A percentile compares a stretch with the other conserved stretches of the same genome.
phyloP scores from a whole-genome alignment of 2,888 invertebrate species.

The Thelaira solivaga region DNA sequence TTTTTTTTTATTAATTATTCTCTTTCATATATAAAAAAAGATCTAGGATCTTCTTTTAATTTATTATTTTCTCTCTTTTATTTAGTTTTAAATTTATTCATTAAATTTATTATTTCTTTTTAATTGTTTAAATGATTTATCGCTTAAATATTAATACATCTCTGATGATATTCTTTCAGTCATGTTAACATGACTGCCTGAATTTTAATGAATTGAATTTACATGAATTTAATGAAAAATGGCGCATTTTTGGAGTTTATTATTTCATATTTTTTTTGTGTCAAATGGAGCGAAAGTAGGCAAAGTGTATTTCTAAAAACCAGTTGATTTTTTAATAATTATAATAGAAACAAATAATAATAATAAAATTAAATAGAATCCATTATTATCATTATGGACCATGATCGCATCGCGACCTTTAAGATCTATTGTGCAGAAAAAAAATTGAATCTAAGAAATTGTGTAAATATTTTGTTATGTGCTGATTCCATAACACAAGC shows the following conservation, averaged over 20 bases:
- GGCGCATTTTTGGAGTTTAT: no score
- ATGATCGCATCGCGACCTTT: no score
- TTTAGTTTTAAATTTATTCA: conserved; percentile 21
- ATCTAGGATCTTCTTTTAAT: conserved; percentile 33
- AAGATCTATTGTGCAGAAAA: no score
- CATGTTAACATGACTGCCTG: conserved; percentile 45
- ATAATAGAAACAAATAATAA: not conserved
- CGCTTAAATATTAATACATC: conserved; percentile 43
- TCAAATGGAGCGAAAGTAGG: conserved; percentile 15
- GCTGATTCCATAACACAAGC: no score
- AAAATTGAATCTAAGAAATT: no score
- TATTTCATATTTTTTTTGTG: not conserved
- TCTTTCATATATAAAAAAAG: conserved; percentile 23
- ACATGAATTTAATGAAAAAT: conserved; percentile 9
- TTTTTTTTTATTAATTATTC: conserved; percentile 28
- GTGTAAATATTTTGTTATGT: no score
- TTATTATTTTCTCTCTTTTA: conserved; percentile 24
- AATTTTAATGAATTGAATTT: conserved; percentile 20
- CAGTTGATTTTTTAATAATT: conserved; percentile 51
- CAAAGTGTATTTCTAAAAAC: conserved; percentile 57
- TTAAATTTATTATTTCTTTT: conserved; percentile 19
- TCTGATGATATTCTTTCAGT: conserved; percentile 40
- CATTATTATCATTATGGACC: no score
- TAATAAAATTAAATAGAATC: not conserved
- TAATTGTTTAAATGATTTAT: conserved; percentile 21